Conservation (phyloP, 2,113 vertebrate species). For the Mystacornis crossleyi region DNA sequence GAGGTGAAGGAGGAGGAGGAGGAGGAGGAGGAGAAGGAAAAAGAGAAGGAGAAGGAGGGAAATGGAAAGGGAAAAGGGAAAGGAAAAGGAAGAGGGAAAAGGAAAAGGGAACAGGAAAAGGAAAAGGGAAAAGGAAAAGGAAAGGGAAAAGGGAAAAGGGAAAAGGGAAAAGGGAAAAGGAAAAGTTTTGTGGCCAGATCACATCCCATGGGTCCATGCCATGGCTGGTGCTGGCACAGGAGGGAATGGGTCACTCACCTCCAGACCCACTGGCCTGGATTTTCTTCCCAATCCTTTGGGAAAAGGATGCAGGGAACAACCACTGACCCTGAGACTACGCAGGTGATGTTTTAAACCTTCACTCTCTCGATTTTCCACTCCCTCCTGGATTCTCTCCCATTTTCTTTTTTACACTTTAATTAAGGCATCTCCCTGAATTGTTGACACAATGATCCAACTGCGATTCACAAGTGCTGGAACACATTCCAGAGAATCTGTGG, state of each 20-base stretch:
- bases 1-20: neutral
- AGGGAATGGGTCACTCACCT: neutral
- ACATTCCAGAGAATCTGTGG: neutral
- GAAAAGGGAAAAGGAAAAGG: too few species aligned
- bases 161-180: too few species aligned
- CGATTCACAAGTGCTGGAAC: neutral
- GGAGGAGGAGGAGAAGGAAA: fast-evolving
- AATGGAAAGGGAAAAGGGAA: too few species aligned
- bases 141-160: too few species aligned
- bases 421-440: neutral
- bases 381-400: neutral
- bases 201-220: neutral
- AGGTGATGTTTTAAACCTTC: neutral
- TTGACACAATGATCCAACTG: neutral
- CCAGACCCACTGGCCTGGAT: neutral
- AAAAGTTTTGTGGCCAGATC: neutral
- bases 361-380: neutral
- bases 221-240: neutral
- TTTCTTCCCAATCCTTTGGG: neutral
- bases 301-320: neutral
- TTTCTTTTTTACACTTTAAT: neutral
- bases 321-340: neutral
- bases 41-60: too few species aligned
- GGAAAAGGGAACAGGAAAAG: too few species aligned
- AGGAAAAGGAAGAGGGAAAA: too few species aligned